Base-by-base conservation (phyloP, 53 echinoderm and acorn worm species). In the Echinarachnius parma region DNA sequence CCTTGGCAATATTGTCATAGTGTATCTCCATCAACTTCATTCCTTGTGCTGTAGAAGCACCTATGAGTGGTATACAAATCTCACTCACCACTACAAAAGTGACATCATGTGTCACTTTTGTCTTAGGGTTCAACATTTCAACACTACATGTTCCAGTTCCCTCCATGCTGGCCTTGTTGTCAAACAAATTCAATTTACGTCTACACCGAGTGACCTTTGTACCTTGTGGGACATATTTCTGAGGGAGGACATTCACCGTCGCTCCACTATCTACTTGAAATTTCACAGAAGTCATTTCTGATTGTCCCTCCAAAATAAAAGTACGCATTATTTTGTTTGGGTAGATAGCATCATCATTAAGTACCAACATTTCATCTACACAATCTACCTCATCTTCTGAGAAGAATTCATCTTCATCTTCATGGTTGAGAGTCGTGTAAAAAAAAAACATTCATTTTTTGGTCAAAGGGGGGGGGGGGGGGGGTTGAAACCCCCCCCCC, bases 241-340 rank as follows among this genome's bases (percentile, higher is more conserved):
- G 31, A 48, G 79, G 88, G 36, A 88, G 60, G 42, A 65, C 83
- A 60, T 79, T 83, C 28, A 75, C 83, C 49, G 75, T 75, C 21
- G 76, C 83, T 30, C 83, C 83, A 66, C 66, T 75, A 60, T 88
- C 80, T 29, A 80, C 47, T 67, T 83, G 80, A 75, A 80, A 66
- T 37, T 48, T 75, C 13, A 76, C 31, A 31, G 15, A 16, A 59
- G 75, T 21, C 7, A 29, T 55, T 3, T 65, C 66, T 21, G n/a
- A n/a, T n/a, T n/a, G n/a, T n/a, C n/a, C n/a, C n/a, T 77, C 35
- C 3, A 59, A 10, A 35, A 72, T 34, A 16, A 78, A 36, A 21
- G 70, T 61, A 14, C 62, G 78, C 48, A 84, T 59, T 47, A 78
- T 84, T 28, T 78, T 71, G 21, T 42, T 84, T 21, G 37, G 31